Conservation (phyloP, 1,140 invertebrate species). For the Bombus breviceps region DNA sequence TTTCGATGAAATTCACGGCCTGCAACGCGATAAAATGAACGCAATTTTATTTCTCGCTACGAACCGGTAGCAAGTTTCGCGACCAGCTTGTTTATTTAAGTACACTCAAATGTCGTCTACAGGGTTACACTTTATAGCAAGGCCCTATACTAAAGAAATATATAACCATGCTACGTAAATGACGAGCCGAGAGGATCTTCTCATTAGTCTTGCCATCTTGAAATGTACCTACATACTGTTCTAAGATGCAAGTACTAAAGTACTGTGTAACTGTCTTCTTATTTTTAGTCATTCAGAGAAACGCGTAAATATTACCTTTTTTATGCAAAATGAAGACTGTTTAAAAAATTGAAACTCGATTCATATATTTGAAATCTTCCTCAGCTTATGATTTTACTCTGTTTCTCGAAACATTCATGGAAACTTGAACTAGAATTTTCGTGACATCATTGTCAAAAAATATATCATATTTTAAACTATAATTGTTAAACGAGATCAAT, state of each 20-base stretch:
- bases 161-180: not conserved
- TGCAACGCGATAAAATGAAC: not conserved
- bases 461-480: too few relatives aligned
- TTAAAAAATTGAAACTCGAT: too few relatives aligned
- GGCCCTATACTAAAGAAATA: too few relatives aligned
- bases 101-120: not conserved
- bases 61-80: not conserved
- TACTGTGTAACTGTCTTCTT: not conserved
- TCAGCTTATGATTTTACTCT: too few relatives aligned
- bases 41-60: not conserved
- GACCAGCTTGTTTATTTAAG: constrained; percentile 8
- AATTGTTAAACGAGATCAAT: too few relatives aligned
- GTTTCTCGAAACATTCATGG: too few relatives aligned
- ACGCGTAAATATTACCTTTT: not conserved
- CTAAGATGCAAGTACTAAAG: not conserved
- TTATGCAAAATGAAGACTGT: too few relatives aligned
- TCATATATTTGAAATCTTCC: too few relatives aligned
- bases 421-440: too few relatives aligned
- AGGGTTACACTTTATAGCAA: not conserved
- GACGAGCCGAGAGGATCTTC: not conserved
- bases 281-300: not conserved
- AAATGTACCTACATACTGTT: not conserved
- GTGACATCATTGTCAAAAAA: too few relatives aligned
- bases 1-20: constrained; percentile 8
- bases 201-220: not conserved